Percentiles rank a stretch among this genome's conserved stretches.
Conservation (phyloP, 2,113 vertebrate species). For the Heteronetta atricapilla region DNA sequence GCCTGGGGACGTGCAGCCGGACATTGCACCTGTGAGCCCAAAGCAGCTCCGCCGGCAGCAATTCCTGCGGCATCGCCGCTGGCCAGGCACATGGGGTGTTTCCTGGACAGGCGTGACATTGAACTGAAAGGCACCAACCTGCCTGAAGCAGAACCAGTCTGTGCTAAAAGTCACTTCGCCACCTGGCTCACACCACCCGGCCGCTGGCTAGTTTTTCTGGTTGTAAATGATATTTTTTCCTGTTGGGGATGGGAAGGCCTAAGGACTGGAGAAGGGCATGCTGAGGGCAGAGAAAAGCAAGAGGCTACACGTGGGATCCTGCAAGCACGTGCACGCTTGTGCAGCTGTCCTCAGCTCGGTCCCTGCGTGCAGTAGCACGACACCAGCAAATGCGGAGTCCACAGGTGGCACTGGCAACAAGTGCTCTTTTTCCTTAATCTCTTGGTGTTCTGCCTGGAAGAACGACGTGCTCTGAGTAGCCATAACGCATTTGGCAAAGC, state of each 20-base stretch:
- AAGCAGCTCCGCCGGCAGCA: background rate
- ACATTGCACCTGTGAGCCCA: background rate
- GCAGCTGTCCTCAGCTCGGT: background rate
- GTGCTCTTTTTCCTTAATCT: background rate
- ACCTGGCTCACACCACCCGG: background rate
- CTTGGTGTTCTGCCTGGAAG: background rate
- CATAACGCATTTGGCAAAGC: background rate
- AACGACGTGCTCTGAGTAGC: background rate
- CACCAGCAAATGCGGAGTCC: background rate
- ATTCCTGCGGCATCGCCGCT: background rate
- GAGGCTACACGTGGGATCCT: background rate
- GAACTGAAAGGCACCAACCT: background rate
- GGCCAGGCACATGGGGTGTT: background rate
- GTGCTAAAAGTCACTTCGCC: background rate
- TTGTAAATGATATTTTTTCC: conserved; percentile 18
- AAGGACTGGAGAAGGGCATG: background rate
- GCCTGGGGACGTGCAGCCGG: background rate
- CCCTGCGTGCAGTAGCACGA: background rate
- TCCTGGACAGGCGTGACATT: rapidly evolving
- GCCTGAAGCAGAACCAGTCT: background rate
- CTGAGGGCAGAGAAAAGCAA: conserved; percentile 5
- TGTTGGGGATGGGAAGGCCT: conserved; percentile 8
- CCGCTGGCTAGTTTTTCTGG: background rate
- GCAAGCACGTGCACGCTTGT: background rate
- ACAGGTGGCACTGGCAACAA: background rate